A percentile compares a stretch with the other conserved stretches of the same genome.
Evolutionary conservation across 2,113 vertebrate species (phyloP).

Genomic region (Syngnathoides biaculeatus): DNA sequence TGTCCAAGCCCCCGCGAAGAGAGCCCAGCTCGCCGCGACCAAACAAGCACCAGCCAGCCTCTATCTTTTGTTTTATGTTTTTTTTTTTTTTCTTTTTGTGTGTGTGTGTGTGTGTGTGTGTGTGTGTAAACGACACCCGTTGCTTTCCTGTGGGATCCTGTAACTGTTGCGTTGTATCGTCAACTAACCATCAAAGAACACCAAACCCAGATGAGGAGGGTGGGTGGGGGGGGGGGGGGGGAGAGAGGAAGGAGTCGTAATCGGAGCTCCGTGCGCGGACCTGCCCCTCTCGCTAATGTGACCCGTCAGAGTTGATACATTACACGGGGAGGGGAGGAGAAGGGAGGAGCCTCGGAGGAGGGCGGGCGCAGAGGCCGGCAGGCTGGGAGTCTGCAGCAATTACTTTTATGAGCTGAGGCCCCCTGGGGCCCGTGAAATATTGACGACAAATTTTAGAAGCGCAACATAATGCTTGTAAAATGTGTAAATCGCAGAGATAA

Average conservation of each 20-base stretch:
- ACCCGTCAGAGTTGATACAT: conserved; percentile 56
- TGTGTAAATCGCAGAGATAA: not conserved
- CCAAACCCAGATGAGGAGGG: conserved; percentile 22
- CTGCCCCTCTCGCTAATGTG: conserved; percentile 65
- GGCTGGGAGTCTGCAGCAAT: conserved; percentile 4
- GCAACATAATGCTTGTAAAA: not conserved
- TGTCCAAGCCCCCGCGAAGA: conserved; percentile 26
- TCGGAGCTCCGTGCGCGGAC: conserved; percentile 55
- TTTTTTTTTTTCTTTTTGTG: not conserved
- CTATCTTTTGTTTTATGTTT: not conserved
- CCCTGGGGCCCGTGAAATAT: conserved; percentile 17
- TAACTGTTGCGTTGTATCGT: conserved; percentile 36
- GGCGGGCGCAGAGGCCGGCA: not conserved
- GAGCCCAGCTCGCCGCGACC: conserved; percentile 18
- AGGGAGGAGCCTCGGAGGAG: conserved; percentile 5
- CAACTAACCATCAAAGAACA: conserved; percentile 36
- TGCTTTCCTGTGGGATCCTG: not conserved
- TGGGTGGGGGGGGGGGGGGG: not conserved
- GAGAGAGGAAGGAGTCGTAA: conserved; percentile 47
- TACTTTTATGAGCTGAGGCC: conserved; percentile 9
- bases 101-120: no score
- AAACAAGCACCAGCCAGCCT: not conserved
- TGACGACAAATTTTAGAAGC: not conserved
- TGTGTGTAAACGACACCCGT: not conserved
- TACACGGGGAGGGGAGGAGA: conserved; percentile 57